Evolutionary conservation across 2,113 vertebrate species (phyloP), one percentile per base, ranked within the genome.

Genomic region (Cyrtonyx montezumae): DNA sequence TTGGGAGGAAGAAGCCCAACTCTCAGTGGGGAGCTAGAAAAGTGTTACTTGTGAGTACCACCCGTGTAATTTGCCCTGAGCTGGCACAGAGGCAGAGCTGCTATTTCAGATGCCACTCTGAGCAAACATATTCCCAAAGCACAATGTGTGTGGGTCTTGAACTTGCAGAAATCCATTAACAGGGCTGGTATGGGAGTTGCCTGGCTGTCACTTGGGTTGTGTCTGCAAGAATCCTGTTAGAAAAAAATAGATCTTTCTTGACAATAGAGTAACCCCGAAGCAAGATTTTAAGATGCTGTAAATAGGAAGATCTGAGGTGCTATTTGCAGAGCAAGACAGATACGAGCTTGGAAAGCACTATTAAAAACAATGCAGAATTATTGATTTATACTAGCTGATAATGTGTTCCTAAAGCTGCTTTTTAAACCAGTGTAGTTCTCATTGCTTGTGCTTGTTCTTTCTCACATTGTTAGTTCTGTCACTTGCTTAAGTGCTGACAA

Each of bases 151-250:
- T 43, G 70, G 37, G 76, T 85, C 90, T 61, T 86, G 82, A 78
- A 86, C 68, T 43, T 90, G 48, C 48, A 90, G 77, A 88, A 95
- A 93, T 80, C 92, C 91, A 94, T 95, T 95, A 94, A 61, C 79
- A 67, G 81, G 30, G 42, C 71, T 91, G 75, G 46, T n/a, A 13
- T 22, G 61, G 79, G 68, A 92, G 34, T 43, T 90, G 73, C 53
- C 45, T 85, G 94, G 40, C 87, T 94, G 84, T 89, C 84, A 83
- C 62, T 34, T 93, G 66, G 51, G 43, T 71, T 71, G 2, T 49
- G 21, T 42, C 92, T 90, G 75, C 51, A 78, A 89, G 65, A 93
- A 80, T 59, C 18, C 48, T 82, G 53, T 75, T 86, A 34, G 79
- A 34, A 90, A 95, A 43, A 95, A 90, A 90, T 55, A 84, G 77